phyloP scores from a whole-genome alignment of 2,888 invertebrate genomes.

The Amphimallon solstitiale region DNA sequence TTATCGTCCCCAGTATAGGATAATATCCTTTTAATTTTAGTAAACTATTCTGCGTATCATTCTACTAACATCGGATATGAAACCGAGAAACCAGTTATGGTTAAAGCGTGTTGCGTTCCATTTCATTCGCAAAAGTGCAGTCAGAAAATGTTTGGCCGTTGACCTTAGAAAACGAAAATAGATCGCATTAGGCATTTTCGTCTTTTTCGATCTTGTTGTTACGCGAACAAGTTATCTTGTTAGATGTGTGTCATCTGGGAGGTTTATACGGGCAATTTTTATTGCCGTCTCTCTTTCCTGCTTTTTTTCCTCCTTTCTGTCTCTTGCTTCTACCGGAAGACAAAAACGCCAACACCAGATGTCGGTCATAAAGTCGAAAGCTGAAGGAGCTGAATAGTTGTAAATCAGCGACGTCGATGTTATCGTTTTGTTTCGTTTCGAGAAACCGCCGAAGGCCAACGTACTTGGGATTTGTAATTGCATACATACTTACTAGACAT shows the following conservation, averaged over 20 bases:
- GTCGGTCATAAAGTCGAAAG: not conserved
- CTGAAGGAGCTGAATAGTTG: not conserved
- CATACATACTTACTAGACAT: conserved; percentile 1
- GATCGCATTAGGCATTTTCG: not conserved
- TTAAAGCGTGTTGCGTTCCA: not conserved
- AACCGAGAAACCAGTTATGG: not conserved
- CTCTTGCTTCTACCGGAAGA: conserved; percentile 6
- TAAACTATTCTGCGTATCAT: too few species aligned
- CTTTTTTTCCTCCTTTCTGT: conserved; percentile 8
- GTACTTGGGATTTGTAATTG: conserved; percentile 11
- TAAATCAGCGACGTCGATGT: conserved; percentile 3
- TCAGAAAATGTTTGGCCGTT: conserved; percentile 23
- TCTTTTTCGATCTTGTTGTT: conserved; percentile 4
- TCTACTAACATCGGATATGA: not conserved
- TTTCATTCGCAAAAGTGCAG: conserved; percentile 16
- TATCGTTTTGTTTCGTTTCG: conserved; percentile 1
- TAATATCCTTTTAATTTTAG: too few species aligned
- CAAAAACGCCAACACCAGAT: not conserved
- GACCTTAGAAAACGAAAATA: conserved; percentile 34
- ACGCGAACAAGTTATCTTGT: conserved; percentile 4
- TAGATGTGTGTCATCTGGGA: conserved; percentile 1
- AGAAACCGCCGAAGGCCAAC: not conserved
- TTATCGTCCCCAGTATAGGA: too few species aligned
- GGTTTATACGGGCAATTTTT: conserved; percentile 11
- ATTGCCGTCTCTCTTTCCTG: not conserved